Percentiles rank a stretch among this genome's conserved stretches.
Evolutionary conservation across 2,888 invertebrate species (phyloP).

Genomic region (Cryptocephalus primarius): DNA sequence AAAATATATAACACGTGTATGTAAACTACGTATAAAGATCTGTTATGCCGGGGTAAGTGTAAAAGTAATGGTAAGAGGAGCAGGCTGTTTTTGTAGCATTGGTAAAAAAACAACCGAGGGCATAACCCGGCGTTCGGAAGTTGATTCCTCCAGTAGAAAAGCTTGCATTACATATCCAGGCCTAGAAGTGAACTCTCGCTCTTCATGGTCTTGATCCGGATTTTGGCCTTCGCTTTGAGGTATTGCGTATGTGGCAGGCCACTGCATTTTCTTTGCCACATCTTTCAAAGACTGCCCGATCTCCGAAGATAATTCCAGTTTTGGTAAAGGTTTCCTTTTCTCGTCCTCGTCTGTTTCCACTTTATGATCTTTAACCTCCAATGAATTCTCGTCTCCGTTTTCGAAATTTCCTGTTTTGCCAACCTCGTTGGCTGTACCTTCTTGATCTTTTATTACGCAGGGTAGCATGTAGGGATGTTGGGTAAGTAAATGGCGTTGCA

Average conservation of each 20-base stretch:
- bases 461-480: conserved; percentile 43
- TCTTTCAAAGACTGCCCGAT: conserved; percentile 41
- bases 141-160: conserved; percentile 66
- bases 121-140: conserved; percentile 52
- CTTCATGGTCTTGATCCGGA: conserved; percentile 24
- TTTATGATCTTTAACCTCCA: conserved; percentile 19
- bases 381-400: conserved; percentile 2
- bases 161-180: conserved; percentile 77
- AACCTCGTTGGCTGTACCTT: conserved; percentile 16
- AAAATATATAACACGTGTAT: conserved; percentile 37
- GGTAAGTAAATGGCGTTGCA: conserved; percentile 52
- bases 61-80: conserved; percentile 82
- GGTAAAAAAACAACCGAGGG: conserved; percentile 92
- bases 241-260: conserved; percentile 55
- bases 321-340: conserved; percentile 17
- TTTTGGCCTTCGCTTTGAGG: conserved; percentile 36
- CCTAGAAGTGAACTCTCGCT: conserved; percentile 15
- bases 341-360: conserved; percentile 8
- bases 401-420: neutral
- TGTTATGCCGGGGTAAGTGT: conserved; percentile 83
- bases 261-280: conserved; percentile 42
- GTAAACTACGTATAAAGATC: conserved; percentile 29
- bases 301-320: conserved; percentile 33
- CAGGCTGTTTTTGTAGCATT: conserved; percentile 76
- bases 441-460: conserved; percentile 32